phyloP scores from a whole-genome alignment of 2,113 vertebrate species.

The Upupa epops region DNA sequence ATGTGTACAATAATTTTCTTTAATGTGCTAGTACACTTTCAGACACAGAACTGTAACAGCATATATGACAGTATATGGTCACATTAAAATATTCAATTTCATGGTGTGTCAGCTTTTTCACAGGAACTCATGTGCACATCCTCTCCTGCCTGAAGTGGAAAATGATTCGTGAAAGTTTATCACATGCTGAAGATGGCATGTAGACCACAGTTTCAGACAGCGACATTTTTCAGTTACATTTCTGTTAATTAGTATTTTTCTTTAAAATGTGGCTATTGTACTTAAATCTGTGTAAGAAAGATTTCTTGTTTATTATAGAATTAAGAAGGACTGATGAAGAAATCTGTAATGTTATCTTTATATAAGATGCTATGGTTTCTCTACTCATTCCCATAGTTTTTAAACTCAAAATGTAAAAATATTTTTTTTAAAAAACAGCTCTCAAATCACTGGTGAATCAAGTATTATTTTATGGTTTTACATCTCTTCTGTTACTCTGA shows the following conservation, averaged over 20 bases:
- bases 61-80: not conserved
- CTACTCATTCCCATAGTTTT: not conserved
- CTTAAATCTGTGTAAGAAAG: not conserved
- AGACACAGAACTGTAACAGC: not conserved
- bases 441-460: not conserved
- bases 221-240: not conserved
- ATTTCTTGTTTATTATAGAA: not conserved
- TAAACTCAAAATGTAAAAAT: not conserved
- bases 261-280: not conserved
- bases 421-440: not conserved
- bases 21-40: not conserved
- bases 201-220: not conserved
- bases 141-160: not conserved
- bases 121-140: not conserved
- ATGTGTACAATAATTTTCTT: not conserved
- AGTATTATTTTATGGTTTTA: not conserved
- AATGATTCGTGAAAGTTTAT: not conserved
- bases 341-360: rapidly evolving
- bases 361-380: not conserved
- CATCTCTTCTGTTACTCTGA: not conserved
- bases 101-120: not conserved
- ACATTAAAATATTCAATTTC: not conserved
- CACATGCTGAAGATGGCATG: not conserved
- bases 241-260: not conserved
- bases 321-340: not conserved